A percentile compares a stretch with the other conserved stretches of the same genome.
phyloP scores from a whole-genome alignment of 2,888 invertebrate genomes.

The Sericinus montela region DNA sequence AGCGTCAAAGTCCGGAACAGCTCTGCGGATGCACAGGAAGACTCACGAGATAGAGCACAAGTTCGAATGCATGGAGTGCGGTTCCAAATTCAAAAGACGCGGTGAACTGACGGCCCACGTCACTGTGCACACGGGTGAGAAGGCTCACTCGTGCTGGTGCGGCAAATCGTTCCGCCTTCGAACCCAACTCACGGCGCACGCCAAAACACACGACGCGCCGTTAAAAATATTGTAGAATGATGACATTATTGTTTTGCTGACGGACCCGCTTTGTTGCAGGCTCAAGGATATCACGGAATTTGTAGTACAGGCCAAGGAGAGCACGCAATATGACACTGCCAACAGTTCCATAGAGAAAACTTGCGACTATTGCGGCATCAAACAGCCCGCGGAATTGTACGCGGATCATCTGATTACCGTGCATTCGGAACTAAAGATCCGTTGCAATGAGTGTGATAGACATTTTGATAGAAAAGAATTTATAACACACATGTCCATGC shows the following conservation, averaged over 20 bases:
- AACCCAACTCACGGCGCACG: constrained; percentile 44
- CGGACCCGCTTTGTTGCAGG: constrained; percentile 42
- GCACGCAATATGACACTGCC: constrained; percentile 6
- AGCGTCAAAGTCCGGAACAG: constrained; percentile 71
- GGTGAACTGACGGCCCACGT: constrained; percentile 76
- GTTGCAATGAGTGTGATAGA: constrained; percentile 58
- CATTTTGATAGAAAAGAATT: constrained; percentile 50
- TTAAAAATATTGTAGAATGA: constrained; percentile 2
- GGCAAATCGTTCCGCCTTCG: constrained; percentile 67
- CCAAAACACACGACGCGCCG: constrained; percentile 27
- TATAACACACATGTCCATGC: constrained; percentile 55
- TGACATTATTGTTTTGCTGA: constrained; percentile 15
- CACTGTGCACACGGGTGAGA: constrained; percentile 77
- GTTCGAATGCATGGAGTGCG: constrained; percentile 69
- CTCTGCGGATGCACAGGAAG: constrained; percentile 67
- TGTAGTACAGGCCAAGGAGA: constrained; percentile 7
- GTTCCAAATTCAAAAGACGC: constrained; percentile 73
- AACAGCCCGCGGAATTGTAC: constrained; percentile 23
- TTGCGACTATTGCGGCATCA: constrained; percentile 39
- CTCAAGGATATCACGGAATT: constrained; percentile 22
- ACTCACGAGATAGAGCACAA: constrained; percentile 52
- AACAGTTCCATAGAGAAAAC: constrained; percentile 14
- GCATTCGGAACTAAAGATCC: constrained; percentile 52
- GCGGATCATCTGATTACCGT: constrained; percentile 42
- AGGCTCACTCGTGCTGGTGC: constrained; percentile 75